Percentiles rank a stretch among this genome's conserved stretches.
Evolutionary conservation across 1,140 invertebrate genomes (phyloP).

Genomic region (Drosophila carrolli): DNA sequence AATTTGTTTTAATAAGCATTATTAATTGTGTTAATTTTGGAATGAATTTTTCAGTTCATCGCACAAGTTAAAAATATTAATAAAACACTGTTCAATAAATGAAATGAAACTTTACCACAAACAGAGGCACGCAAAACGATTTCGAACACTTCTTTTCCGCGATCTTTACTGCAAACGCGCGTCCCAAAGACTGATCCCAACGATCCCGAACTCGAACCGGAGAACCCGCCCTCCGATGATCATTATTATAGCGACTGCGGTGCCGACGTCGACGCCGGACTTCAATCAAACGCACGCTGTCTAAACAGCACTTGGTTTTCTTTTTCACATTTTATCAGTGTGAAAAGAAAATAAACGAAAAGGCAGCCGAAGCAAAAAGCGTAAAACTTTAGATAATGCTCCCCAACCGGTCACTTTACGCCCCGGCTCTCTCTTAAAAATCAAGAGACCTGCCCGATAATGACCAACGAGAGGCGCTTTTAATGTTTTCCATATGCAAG

Average conservation of each 20-base stretch:
- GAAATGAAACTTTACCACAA: slow-evolving; percentile 35
- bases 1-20: slow-evolving; percentile 37
- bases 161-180: slow-evolving; percentile 56
- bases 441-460: slow-evolving; percentile 6
- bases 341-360: slow-evolving; percentile 3
- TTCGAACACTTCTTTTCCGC: slow-evolving; percentile 20
- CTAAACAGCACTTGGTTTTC: slow-evolving; percentile 14
- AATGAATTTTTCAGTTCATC: neutral
- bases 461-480: slow-evolving; percentile 2
- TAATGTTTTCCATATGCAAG: neutral
- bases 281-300: slow-evolving; percentile 23
- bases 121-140: neutral
- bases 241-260: slow-evolving; percentile 19
- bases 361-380: slow-evolving; percentile 8
- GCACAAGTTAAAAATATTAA: neutral
- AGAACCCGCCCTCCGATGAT: slow-evolving; percentile 38
- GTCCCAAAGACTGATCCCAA: slow-evolving; percentile 65
- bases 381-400: slow-evolving; percentile 23
- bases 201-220: slow-evolving; percentile 47
- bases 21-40: neutral
- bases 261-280: slow-evolving; percentile 14
- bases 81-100: neutral
- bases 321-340: slow-evolving; percentile 31
- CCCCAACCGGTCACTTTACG: slow-evolving; percentile 9
- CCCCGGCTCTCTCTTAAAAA: slow-evolving; percentile 9